phyloP scores from a whole-genome alignment of 2,113 vertebrate genomes.

The Hippocampus comes region DNA sequence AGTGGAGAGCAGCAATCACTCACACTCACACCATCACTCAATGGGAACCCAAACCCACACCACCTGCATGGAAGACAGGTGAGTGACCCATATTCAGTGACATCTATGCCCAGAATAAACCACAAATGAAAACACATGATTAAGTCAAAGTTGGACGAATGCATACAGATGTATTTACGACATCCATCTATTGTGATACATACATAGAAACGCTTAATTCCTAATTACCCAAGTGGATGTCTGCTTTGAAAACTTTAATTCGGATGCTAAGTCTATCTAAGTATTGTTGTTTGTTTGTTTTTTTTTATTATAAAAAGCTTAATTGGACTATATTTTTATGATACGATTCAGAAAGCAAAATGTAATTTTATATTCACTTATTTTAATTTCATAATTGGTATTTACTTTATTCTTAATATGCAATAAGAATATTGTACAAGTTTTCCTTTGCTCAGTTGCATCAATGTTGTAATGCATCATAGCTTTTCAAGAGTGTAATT shows the following conservation, averaged over 20 bases:
- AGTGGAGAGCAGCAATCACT: too few relatives aligned
- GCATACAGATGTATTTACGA: background rate
- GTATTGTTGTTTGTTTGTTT: too few relatives aligned
- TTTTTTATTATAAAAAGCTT: too few relatives aligned
- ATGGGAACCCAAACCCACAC: too few relatives aligned
- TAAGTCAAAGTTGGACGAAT: background rate
- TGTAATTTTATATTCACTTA: background rate
- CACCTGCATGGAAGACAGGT: too few relatives aligned
- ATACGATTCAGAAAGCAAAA: background rate
- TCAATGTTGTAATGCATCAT: background rate
- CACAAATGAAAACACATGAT: background rate
- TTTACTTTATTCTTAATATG: background rate
- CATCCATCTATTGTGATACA: background rate
- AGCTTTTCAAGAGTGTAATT: too few relatives aligned
- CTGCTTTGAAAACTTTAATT: background rate
- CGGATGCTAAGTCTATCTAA: background rate
- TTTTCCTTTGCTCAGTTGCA: background rate
- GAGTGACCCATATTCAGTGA: too few relatives aligned
- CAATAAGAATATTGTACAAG: background rate
- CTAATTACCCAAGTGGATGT: background rate
- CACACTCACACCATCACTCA: too few relatives aligned
- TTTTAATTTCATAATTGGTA: background rate
- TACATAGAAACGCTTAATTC: background rate
- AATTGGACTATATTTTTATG: too few relatives aligned
- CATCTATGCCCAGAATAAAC: too few relatives aligned